Conservation (phyloP, 2,888 invertebrate genomes). For the Oligia latruncula region DNA sequence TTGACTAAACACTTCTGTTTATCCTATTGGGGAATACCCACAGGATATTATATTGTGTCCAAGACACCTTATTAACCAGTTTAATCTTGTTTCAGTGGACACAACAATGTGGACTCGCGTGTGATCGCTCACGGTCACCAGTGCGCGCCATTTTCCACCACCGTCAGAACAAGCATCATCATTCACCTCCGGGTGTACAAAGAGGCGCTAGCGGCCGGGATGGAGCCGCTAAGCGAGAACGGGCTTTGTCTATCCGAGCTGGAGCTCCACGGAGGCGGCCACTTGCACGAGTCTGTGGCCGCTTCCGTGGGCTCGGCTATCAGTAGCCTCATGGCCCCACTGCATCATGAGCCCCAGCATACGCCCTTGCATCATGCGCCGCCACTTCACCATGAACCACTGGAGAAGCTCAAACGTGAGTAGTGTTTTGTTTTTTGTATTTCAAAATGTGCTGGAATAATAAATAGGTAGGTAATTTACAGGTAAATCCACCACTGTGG, state of each 20-base stretch:
- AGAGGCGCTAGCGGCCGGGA: conserved; percentile 91
- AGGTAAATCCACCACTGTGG: background rate
- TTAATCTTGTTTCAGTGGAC: conserved; percentile 54
- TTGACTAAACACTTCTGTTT: background rate
- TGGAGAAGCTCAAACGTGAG: conserved; percentile 95
- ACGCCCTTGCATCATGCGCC: conserved; percentile 90
- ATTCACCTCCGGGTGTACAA: conserved; percentile 90
- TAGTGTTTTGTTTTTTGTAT: conserved; percentile 68
- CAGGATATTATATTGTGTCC: too few relatives aligned
- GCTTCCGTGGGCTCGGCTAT: conserved; percentile 89
- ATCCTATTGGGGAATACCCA: background rate
- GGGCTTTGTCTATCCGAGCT: conserved; percentile 94
- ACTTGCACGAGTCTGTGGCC: conserved; percentile 88
- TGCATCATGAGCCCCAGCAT: conserved; percentile 90
- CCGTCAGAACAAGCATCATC: conserved; percentile 78
- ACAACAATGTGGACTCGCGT: conserved; percentile 62
- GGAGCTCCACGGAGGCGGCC: conserved; percentile 88
- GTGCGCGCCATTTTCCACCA: conserved; percentile 69
- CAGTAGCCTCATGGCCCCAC: conserved; percentile 89
- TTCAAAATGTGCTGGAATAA: background rate
- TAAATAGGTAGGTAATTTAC: background rate
- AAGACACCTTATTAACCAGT: too few relatives aligned
- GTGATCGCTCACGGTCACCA: conserved; percentile 62
- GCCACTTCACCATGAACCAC: conserved; percentile 92
- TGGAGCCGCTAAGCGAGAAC: conserved; percentile 92